These are phyloP conservation scores for Saguinus midas DNA, from an alignment of 2,113 vertebrate genomes.

Conservation along the genomic window DNA sequence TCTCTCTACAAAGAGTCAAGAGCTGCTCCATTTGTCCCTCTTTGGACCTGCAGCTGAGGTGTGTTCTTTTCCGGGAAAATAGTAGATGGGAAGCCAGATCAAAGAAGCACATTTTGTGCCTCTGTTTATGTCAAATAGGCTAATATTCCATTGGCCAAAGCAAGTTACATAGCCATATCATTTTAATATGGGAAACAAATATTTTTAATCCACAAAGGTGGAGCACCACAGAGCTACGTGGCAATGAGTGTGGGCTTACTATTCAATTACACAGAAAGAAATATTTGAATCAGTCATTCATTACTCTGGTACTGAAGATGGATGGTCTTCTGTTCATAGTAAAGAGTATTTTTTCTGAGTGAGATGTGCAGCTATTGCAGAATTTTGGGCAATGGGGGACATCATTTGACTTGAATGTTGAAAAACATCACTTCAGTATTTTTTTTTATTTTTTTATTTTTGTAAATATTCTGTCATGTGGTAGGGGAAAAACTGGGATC, in stretches of 20 bases:
- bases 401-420: neutral
- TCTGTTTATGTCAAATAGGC: neutral
- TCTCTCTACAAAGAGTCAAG: neutral
- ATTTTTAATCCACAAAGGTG: neutral
- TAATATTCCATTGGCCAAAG: neutral
- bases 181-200: neutral
- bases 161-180: neutral
- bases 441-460: slow-evolving; percentile 23
- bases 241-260: neutral
- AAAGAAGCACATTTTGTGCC: neutral
- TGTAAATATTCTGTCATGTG: neutral
- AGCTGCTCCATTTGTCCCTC: neutral
- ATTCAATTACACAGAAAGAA: neutral
- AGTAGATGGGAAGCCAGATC: neutral
- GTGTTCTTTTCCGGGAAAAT: neutral
- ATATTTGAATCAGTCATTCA: neutral
- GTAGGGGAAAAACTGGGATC: neutral
- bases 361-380: neutral
- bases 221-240: neutral
- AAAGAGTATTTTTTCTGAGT: neutral
- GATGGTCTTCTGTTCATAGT: neutral
- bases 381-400: neutral
- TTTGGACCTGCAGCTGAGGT: neutral
- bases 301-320: neutral
- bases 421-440: neutral